Evolutionary conservation across 1,140 invertebrate genomes (phyloP).

Genomic region (Panagrolaimus sp.): DNA sequence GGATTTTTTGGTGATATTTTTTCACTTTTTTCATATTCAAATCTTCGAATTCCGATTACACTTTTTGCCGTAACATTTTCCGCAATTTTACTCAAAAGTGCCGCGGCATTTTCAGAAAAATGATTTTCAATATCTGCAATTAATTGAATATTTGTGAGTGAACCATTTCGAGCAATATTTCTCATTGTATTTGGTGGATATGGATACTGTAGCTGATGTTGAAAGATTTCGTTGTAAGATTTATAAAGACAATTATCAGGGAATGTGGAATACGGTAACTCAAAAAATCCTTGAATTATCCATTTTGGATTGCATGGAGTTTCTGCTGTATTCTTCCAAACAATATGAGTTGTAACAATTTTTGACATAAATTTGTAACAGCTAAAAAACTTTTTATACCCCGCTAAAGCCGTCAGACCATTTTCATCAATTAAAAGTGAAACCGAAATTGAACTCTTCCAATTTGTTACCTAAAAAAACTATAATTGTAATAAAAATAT

Average conservation of each 20-base stretch:
- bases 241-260: not conserved
- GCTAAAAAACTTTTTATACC: not conserved
- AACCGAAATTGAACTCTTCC: constrained; percentile 1
- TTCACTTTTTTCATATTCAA: not conserved
- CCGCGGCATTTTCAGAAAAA: not conserved
- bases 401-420: not conserved
- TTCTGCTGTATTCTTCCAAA: not conserved
- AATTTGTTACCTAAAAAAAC: not conserved
- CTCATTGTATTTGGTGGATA: constrained; percentile 5
- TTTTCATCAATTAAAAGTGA: not conserved
- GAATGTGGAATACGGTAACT: not conserved
- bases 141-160: not conserved
- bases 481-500: not conserved
- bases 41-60: not conserved
- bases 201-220: not conserved
- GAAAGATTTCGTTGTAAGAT: not conserved
- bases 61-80: not conserved
- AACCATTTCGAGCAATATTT: not conserved
- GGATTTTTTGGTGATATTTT: not conserved
- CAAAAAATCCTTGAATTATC: not conserved
- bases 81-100: not conserved
- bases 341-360: constrained; percentile 1
- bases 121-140: constrained; percentile 10
- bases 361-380: constrained; percentile 8
- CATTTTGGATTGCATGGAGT: not conserved